Conservation (phyloP, 2,888 invertebrate species). For the Patella pellucida region DNA sequence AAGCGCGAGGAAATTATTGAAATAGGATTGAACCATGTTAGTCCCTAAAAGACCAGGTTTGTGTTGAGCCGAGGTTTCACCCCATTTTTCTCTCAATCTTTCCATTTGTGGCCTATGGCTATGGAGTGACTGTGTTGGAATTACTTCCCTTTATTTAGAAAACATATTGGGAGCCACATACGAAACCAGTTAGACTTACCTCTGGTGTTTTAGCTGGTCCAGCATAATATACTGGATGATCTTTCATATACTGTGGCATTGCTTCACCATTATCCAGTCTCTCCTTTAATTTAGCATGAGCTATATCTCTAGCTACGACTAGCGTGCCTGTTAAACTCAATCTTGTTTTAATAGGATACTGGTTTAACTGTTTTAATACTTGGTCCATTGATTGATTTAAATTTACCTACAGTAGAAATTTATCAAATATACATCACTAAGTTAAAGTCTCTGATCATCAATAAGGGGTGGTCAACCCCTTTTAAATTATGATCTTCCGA, state of each 20-base stretch:
- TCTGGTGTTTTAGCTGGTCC: conserved; percentile 71
- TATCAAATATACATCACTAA: conserved; percentile 8
- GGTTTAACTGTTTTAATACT: conserved; percentile 54
- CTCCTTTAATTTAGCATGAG: conserved; percentile 70
- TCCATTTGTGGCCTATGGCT: too few species aligned
- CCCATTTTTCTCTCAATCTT: too few species aligned
- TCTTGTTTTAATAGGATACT: conserved; percentile 67
- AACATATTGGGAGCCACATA: too few species aligned
- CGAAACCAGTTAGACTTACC: conserved; percentile 38
- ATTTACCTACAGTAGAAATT: conserved; percentile 53
- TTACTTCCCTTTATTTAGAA: too few species aligned
- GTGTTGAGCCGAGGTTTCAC: too few species aligned
- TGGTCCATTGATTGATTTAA: conserved; percentile 67
- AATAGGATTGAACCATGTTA: too few species aligned
- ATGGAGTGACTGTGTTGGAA: too few species aligned
- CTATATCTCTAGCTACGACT: conserved; percentile 71
- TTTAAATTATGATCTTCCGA: too few species aligned
- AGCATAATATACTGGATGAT: conserved; percentile 71
- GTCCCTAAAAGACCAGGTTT: too few species aligned
- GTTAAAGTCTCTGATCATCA: neutral
- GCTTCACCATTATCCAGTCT: conserved; percentile 66
- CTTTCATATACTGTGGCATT: conserved; percentile 69
- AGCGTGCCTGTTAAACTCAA: conserved; percentile 69
- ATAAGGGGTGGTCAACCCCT: neutral
- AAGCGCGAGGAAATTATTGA: too few species aligned